These are phyloP conservation scores for Mizuhopecten yessoensis DNA, from an alignment of 1,140 invertebrate genomes.

Conservation along the genomic window DNA sequence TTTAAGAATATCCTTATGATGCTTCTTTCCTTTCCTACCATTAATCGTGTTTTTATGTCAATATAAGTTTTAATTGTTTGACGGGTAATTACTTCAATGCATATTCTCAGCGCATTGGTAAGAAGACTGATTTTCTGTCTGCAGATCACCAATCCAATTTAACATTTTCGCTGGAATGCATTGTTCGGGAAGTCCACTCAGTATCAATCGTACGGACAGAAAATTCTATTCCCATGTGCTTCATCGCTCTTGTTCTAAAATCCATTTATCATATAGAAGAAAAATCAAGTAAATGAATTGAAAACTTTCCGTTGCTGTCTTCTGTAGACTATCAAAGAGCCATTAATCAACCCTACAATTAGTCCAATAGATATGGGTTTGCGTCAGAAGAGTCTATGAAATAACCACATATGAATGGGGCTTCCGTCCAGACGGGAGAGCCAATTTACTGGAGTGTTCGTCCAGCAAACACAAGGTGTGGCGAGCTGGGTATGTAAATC, in stretches of 20 bases:
- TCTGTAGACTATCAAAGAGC: not conserved
- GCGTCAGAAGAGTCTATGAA: conserved; percentile 24
- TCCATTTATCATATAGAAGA: conserved; percentile 35
- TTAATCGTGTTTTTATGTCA: not conserved
- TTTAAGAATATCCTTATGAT: too few relatives aligned
- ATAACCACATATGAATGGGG: not conserved
- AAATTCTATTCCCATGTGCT: not conserved
- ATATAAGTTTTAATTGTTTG: not conserved
- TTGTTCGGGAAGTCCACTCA: not conserved
- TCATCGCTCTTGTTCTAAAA: conserved; percentile 16
- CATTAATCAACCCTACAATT: conserved; percentile 6
- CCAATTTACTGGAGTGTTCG: conserved; percentile 12
- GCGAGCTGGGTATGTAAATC: not conserved
- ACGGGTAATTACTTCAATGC: too few relatives aligned
- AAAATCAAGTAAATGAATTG: conserved; percentile 30
- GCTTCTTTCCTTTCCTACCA: too few relatives aligned
- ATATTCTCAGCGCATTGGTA: too few relatives aligned
- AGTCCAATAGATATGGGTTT: not conserved
- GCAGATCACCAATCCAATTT: not conserved
- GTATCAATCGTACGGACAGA: not conserved
- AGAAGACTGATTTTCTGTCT: not conserved
- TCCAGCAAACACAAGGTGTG: not conserved
- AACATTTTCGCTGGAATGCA: not conserved
- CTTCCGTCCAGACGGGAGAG: not conserved
- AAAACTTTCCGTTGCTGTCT: not conserved